Evolutionary conservation across 2,888 invertebrate genomes (phyloP).

Genomic region (Diadromus collaris): DNA sequence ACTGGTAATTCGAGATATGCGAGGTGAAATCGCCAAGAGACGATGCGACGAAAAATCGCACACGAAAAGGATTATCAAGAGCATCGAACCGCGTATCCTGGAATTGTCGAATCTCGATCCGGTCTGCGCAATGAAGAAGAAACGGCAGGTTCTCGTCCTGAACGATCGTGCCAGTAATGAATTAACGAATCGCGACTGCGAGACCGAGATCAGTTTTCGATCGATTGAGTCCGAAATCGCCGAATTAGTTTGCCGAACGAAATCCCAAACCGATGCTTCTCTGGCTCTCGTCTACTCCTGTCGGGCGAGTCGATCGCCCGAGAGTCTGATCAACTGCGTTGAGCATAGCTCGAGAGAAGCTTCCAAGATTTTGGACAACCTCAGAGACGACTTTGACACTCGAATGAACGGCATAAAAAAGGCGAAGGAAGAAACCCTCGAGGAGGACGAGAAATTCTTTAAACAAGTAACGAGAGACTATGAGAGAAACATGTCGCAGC

Average conservation of each 20-base stretch:
- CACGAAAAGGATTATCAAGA: slow-evolving; percentile 48
- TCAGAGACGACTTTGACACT: slow-evolving; percentile 24
- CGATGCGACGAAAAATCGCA: slow-evolving; percentile 45
- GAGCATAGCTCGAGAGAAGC: slow-evolving; percentile 55
- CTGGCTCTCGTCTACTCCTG: slow-evolving; percentile 55
- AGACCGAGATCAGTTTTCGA: slow-evolving; percentile 29
- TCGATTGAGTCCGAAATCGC: slow-evolving; percentile 50
- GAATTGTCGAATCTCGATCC: slow-evolving; percentile 60
- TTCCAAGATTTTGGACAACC: slow-evolving; percentile 55
- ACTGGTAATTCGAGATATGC: slow-evolving; percentile 39
- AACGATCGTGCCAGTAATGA: slow-evolving; percentile 57
- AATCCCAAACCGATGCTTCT: slow-evolving; percentile 44
- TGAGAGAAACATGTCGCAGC: slow-evolving; percentile 41
- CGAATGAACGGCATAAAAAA: slow-evolving; percentile 26
- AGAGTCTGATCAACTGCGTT: slow-evolving; percentile 59
- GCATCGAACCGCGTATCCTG: slow-evolving; percentile 51
- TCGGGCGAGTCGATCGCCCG: slow-evolving; percentile 49
- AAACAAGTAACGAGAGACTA: slow-evolving; percentile 53
- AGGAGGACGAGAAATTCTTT: slow-evolving; percentile 41
- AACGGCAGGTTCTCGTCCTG: slow-evolving; percentile 58
- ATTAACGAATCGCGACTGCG: slow-evolving; percentile 52
- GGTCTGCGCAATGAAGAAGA: slow-evolving; percentile 59
- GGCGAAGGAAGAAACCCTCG: slow-evolving; percentile 37
- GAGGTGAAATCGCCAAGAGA: slow-evolving; percentile 38
- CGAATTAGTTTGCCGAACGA: slow-evolving; percentile 45